These are phyloP conservation scores for Etia nguti DNA, from an alignment of 2,113 vertebrate species.

Conservation along the genomic window DNA sequence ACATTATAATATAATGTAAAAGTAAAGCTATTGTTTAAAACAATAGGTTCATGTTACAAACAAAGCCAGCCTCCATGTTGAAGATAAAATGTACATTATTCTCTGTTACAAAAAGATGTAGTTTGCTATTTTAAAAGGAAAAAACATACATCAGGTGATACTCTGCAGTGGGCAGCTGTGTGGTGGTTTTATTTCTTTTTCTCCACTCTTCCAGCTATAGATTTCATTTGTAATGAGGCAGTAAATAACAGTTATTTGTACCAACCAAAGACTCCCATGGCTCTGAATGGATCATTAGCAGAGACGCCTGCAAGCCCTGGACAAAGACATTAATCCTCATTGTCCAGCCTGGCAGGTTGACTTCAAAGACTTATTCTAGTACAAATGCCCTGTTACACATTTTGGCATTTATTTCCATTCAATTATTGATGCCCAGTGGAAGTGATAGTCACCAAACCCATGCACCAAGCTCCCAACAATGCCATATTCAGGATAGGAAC, in stretches of 20 bases:
- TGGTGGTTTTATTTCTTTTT: neutral
- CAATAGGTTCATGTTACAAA: neutral
- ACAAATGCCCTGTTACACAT: neutral
- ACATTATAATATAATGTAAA: neutral
- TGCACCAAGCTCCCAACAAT: neutral
- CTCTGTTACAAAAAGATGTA: neutral
- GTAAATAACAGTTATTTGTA: constrained; percentile 54
- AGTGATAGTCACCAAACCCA: neutral
- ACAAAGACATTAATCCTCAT: constrained; percentile 22
- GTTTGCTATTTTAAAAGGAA: neutral
- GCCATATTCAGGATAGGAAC: neutral
- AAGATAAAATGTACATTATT: neutral
- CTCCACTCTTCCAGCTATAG: constrained; percentile 4
- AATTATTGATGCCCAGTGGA: neutral
- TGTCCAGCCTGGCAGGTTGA: constrained; percentile 12
- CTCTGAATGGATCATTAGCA: constrained; percentile 41
- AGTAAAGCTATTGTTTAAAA: neutral
- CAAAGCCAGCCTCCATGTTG: neutral
- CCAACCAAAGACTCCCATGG: constrained; percentile 30
- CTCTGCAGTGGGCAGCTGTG: neutral
- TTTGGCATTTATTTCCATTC: neutral
- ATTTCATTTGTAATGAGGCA: constrained; percentile 45
- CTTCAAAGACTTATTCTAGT: constrained; percentile 17
- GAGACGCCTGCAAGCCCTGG: constrained; percentile 14
- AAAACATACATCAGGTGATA: neutral